A percentile compares a stretch with the other conserved stretches of the same genome.
phyloP scores from a whole-genome alignment of 2,797 vertebrate species.

The Manis pentadactyla region DNA sequence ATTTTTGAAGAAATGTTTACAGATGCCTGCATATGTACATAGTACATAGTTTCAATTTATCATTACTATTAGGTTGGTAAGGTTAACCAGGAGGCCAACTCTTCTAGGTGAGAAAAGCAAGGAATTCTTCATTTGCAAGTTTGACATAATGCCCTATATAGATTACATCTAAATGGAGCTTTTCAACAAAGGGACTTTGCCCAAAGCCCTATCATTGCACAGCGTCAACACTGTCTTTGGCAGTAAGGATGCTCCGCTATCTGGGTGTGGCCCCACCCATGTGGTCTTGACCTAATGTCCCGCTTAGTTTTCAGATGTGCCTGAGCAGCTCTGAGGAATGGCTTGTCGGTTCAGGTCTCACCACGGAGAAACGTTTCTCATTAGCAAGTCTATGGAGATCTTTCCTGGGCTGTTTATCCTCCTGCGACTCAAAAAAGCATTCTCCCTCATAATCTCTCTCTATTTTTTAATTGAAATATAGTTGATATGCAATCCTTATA shows the following conservation, averaged over 20 bases:
- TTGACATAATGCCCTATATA: not conserved
- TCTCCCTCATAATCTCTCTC: not conserved
- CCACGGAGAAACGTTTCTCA: not conserved
- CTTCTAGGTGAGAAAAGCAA: not conserved
- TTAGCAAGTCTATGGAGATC: not conserved
- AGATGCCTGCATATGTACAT: not conserved
- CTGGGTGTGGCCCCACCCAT: not conserved
- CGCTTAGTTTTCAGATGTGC: not conserved
- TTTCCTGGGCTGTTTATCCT: not conserved
- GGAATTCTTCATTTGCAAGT: not conserved
- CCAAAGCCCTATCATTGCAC: not conserved
- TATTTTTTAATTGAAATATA: too few relatives aligned
- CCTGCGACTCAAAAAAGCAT: not conserved
- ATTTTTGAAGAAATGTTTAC: not conserved
- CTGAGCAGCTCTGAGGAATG: not conserved
- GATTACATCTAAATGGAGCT: not conserved
- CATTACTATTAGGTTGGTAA: not conserved
- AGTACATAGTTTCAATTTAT: not conserved
- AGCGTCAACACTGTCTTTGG: not conserved
- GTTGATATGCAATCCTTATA: too few relatives aligned
- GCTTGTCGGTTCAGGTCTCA: not conserved
- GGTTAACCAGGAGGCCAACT: not conserved
- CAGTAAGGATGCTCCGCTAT: not conserved
- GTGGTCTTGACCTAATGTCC: not conserved
- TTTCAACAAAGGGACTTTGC: not conserved